Percentiles rank a stretch among this genome's conserved stretches.
Conservation (phyloP, 2,888 invertebrate genomes). For the Salticus scenicus region DNA sequence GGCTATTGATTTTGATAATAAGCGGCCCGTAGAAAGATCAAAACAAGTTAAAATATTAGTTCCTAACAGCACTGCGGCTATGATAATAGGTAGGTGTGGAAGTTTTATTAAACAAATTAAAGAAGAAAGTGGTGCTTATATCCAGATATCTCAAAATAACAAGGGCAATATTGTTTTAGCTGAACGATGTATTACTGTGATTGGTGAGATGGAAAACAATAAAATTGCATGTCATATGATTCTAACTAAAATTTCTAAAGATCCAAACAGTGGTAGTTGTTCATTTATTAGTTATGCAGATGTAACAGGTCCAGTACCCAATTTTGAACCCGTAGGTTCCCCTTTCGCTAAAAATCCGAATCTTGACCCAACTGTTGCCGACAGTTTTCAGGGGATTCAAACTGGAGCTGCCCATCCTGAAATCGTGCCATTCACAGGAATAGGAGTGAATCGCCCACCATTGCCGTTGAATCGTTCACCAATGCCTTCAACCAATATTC, state of each 20-base stretch:
- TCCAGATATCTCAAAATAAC: slow-evolving; percentile 97
- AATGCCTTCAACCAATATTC: slow-evolving; percentile 82
- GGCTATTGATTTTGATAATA: slow-evolving; percentile 85
- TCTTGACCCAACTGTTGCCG: slow-evolving; percentile 72
- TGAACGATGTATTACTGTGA: slow-evolving; percentile 96
- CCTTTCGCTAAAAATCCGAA: slow-evolving; percentile 86
- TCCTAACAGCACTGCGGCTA: slow-evolving; percentile 96
- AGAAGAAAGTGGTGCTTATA: slow-evolving; percentile 94
- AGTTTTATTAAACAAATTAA: slow-evolving; percentile 97
- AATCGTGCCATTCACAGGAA: slow-evolving; percentile 71
- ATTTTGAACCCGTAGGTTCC: slow-evolving; percentile 96
- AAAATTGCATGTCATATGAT: slow-evolving; percentile 94
- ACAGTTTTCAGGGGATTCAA: slow-evolving; percentile 71
- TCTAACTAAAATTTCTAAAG: slow-evolving; percentile 96
- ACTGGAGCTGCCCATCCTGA: slow-evolving; percentile 70
- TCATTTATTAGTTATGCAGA: slow-evolving; percentile 97
- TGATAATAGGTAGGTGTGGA: slow-evolving; percentile 98
- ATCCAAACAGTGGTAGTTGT: slow-evolving; percentile 96
- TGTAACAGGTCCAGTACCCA: slow-evolving; percentile 94
- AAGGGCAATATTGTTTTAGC: slow-evolving; percentile 89
- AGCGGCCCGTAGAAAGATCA: slow-evolving; percentile 85
- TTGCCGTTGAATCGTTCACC: slow-evolving; percentile 85
- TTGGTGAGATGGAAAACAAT: slow-evolving; percentile 93
- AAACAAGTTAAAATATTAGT: slow-evolving; percentile 95
- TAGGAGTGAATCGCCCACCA: slow-evolving; percentile 85